phyloP scores from a whole-genome alignment of 2,797 vertebrate species.

The Hipposideros larvatus region DNA sequence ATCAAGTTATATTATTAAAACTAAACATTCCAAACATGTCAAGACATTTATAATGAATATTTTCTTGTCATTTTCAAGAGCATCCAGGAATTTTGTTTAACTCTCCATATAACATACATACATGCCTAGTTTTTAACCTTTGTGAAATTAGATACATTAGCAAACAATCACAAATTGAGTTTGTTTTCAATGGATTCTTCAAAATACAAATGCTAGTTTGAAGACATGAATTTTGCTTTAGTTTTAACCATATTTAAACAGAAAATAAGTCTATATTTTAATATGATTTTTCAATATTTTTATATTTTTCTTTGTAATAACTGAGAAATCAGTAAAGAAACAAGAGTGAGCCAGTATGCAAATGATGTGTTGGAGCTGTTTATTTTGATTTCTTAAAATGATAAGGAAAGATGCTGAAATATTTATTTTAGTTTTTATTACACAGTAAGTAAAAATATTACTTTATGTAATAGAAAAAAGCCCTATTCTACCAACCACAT shows the following conservation, averaged over 20 bases:
- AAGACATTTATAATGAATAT: background rate
- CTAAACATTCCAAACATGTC: background rate
- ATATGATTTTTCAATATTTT: background rate
- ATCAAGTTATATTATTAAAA: background rate
- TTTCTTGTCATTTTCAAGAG: background rate
- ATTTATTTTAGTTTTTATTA: background rate
- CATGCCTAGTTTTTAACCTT: background rate
- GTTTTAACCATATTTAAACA: background rate
- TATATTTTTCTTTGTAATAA: background rate
- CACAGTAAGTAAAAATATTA: background rate
- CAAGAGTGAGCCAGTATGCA: background rate
- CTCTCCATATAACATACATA: background rate
- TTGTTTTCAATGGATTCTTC: background rate
- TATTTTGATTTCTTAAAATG: background rate
- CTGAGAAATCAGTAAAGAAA: background rate
- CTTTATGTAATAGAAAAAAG: background rate
- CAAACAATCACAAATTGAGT: background rate
- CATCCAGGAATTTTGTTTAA: background rate
- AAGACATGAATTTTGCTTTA: background rate
- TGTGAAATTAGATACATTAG: background rate
- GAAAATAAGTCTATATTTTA: background rate
- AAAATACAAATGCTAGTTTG: background rate
- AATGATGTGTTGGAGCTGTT: background rate
- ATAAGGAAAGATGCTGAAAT: background rate
- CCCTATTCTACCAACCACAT: background rate